Conservation (phyloP, 1,140 invertebrate species). For the Ectropis grisescens region DNA sequence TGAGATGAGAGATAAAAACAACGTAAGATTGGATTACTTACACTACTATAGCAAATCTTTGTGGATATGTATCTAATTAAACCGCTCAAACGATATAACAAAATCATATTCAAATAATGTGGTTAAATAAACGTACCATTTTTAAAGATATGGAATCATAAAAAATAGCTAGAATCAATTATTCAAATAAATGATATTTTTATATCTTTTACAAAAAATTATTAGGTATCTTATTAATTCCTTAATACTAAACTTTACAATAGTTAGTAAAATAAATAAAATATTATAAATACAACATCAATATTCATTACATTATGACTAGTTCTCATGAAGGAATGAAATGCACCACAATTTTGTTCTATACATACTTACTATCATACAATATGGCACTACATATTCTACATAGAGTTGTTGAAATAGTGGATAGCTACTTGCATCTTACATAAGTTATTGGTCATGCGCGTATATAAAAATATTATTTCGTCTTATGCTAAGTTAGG, state of each 20-base stretch:
- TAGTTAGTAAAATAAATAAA: constrained; percentile 23
- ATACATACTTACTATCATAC: background rate
- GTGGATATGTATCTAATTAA: too few species aligned
- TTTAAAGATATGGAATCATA: too few species aligned
- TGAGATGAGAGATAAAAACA: too few species aligned
- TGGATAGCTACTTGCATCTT: constrained; percentile 1
- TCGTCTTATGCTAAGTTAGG: too few species aligned
- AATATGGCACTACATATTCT: constrained; percentile 20
- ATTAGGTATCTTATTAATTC: constrained; percentile 8
- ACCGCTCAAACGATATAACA: too few species aligned
- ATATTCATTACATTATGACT: constrained; percentile 44
- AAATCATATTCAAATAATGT: too few species aligned
- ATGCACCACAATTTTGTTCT: constrained; percentile 17
- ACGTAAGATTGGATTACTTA: too few species aligned
- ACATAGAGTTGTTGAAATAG: constrained; percentile 10
- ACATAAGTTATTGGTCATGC: constrained; percentile 34
- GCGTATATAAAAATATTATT: constrained; percentile 47
- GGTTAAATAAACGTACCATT: too few species aligned
- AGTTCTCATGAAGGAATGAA: constrained; percentile 37
- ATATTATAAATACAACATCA: constrained; percentile 21
- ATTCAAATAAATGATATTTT: too few species aligned
- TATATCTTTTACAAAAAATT: too few species aligned
- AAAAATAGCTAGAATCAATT: too few species aligned
- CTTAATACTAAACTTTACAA: constrained; percentile 3
- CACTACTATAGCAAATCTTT: too few species aligned